A percentile compares a stretch with the other conserved stretches of the same genome.
Evolutionary conservation across 2,888 invertebrate species (phyloP).

Genomic region (Machimus rusticus): DNA sequence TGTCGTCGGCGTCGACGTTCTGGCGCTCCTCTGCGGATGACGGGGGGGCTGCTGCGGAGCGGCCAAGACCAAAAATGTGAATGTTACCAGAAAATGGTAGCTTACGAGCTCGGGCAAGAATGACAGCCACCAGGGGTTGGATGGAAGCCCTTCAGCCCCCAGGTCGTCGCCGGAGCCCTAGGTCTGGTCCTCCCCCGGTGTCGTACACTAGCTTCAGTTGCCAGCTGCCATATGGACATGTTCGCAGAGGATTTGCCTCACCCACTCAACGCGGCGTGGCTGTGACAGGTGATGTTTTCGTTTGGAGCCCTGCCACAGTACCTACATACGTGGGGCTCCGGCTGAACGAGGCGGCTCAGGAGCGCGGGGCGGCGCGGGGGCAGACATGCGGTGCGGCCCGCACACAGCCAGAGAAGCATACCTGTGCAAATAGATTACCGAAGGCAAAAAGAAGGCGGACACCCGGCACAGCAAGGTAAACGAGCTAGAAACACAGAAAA

Average conservation of each 20-base stretch:
- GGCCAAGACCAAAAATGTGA: background rate
- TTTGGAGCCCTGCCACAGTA: background rate
- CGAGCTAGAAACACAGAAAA: slow-evolving; percentile 12
- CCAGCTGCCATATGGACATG: slow-evolving; percentile 27
- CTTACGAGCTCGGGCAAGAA: background rate
- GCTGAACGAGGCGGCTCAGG: background rate
- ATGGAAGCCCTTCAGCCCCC: background rate
- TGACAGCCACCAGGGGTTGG: background rate
- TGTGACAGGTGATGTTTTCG: slow-evolving; percentile 38
- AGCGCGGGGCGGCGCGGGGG: background rate
- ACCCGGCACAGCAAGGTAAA: slow-evolving; percentile 29
- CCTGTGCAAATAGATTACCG: slow-evolving; percentile 16
- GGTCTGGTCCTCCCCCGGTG: background rate
- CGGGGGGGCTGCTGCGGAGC: background rate
- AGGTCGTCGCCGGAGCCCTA: background rate
- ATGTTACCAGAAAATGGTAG: background rate
- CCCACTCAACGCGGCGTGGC: background rate
- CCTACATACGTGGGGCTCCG: background rate
- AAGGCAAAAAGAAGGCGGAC: slow-evolving; percentile 24
- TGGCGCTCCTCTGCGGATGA: background rate
- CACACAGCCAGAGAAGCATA: background rate
- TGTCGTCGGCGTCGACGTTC: background rate
- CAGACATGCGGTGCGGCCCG: background rate
- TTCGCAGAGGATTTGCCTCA: slow-evolving; percentile 22
- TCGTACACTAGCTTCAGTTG: background rate